phyloP scores from a whole-genome alignment of 2,113 vertebrate species.

The Alexandromys fortis region DNA sequence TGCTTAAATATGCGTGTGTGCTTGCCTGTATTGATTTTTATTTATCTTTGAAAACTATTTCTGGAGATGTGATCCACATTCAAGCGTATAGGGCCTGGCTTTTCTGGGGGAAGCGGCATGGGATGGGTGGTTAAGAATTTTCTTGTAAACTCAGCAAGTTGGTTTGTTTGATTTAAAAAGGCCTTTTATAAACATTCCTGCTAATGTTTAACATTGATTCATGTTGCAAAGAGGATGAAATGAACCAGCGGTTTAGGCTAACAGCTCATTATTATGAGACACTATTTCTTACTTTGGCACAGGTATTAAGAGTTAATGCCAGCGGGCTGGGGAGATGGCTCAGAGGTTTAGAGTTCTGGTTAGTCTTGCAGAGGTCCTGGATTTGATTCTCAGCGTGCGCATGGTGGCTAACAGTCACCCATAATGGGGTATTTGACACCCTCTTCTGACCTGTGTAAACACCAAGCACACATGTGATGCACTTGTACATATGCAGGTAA shows the following conservation, averaged over 20 bases:
- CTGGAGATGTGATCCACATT: background rate
- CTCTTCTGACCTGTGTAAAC: background rate
- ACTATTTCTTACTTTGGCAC: background rate
- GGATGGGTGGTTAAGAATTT: slow-evolving; percentile 32
- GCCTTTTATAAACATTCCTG: background rate
- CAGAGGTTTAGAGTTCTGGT: background rate
- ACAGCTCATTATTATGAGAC: slow-evolving; percentile 5
- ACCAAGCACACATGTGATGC: too few relatives aligned
- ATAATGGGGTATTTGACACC: background rate
- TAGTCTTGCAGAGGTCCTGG: background rate
- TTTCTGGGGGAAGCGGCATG: background rate
- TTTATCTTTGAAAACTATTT: slow-evolving; percentile 32
- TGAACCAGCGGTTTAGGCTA: slow-evolving; percentile 27
- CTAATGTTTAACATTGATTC: background rate
- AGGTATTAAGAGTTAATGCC: background rate
- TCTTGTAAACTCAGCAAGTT: background rate
- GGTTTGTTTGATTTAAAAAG: slow-evolving; percentile 44
- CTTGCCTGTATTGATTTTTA: background rate
- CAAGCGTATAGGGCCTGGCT: background rate
- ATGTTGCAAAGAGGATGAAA: background rate
- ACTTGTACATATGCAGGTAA: background rate
- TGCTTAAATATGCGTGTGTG: background rate
- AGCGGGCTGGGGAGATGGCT: background rate
- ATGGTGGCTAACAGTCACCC: background rate
- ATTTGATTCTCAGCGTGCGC: background rate